phyloP scores from a whole-genome alignment of 1,140 invertebrate genomes.

The Anthonomus grandis region DNA sequence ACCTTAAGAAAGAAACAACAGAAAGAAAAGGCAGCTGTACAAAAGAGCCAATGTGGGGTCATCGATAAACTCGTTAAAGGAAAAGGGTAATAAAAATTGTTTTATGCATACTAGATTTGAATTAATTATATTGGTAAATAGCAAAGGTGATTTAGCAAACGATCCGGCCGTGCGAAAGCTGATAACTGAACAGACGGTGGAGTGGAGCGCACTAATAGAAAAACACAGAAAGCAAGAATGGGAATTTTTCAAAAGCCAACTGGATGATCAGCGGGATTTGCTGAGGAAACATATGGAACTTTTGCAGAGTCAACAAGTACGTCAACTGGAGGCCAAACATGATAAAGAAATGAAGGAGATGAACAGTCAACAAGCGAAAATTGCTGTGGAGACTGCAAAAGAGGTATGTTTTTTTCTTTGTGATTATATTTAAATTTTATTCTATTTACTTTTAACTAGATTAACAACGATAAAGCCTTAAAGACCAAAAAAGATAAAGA shows the following conservation, averaged over 20 bases:
- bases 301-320: conserved; percentile 83
- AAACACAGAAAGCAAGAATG: conserved; percentile 91
- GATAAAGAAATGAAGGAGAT: conserved; percentile 95
- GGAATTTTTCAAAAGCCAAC: conserved; percentile 76
- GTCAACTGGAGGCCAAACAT: conserved; percentile 85
- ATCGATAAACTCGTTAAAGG: conserved; percentile 94
- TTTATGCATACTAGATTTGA: background rate
- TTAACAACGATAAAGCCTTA: conserved; percentile 92
- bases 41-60: conserved; percentile 91
- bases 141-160: conserved; percentile 74
- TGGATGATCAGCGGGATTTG: conserved; percentile 80
- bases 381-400: conserved; percentile 94
- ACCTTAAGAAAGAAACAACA: conserved; percentile 86
- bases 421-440: background rate
- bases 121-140: conserved; percentile 43
- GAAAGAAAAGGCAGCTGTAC: conserved; percentile 88
- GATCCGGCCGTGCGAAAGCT: conserved; percentile 77
- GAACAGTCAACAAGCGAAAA: conserved; percentile 91
- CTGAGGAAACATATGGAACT: conserved; percentile 82
- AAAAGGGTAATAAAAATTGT: conserved; percentile 66
- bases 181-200: conserved; percentile 84
- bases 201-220: conserved; percentile 90
- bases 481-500: conserved; percentile 98
- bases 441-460: conserved; percentile 26
- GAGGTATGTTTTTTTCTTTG: conserved; percentile 56